A percentile compares a stretch with the other conserved stretches of the same genome.
phyloP scores from a whole-genome alignment of 2,797 vertebrate genomes.

The Zenarchopterus dispar region DNA sequence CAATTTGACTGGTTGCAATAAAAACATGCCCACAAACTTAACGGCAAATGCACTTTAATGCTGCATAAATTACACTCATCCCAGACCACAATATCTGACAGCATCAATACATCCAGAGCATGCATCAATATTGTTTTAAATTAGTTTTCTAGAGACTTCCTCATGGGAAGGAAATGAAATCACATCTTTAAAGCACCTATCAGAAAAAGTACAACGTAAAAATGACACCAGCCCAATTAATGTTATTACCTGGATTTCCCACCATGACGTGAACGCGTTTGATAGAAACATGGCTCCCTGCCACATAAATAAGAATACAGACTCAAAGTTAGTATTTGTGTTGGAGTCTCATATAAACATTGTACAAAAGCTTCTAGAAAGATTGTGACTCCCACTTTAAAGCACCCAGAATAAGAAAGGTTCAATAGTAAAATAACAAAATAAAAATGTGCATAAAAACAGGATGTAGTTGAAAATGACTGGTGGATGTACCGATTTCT shows the following conservation, averaged over 20 bases:
- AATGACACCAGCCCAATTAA: conserved; percentile 13
- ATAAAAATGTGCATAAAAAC: conserved; percentile 23
- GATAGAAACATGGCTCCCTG: neutral
- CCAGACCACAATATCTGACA: conserved; percentile 22
- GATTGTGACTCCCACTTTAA: conserved; percentile 32
- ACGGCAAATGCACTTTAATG: conserved; percentile 42
- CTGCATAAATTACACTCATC: conserved; percentile 43
- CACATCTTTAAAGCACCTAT: conserved; percentile 53
- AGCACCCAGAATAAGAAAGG: conserved; percentile 28
- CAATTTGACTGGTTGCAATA: too few species aligned
- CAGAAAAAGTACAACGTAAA: conserved; percentile 16
- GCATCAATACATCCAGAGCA: conserved; percentile 42
- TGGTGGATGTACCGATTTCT: neutral
- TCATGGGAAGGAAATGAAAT: conserved; percentile 1
- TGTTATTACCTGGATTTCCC: conserved; percentile 6
- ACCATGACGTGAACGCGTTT: neutral
- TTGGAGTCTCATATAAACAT: conserved; percentile 10
- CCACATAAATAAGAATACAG: neutral
- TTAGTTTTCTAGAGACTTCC: conserved; percentile 9
- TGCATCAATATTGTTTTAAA: conserved; percentile 11
- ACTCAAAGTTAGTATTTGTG: conserved; percentile 10
- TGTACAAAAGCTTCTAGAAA: conserved; percentile 11
- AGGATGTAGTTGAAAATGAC: conserved; percentile 4
- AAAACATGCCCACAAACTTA: neutral
- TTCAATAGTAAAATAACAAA: conserved; percentile 29